Conservation (phyloP, 2,113 vertebrate species). For the Takifugu flavidus region DNA sequence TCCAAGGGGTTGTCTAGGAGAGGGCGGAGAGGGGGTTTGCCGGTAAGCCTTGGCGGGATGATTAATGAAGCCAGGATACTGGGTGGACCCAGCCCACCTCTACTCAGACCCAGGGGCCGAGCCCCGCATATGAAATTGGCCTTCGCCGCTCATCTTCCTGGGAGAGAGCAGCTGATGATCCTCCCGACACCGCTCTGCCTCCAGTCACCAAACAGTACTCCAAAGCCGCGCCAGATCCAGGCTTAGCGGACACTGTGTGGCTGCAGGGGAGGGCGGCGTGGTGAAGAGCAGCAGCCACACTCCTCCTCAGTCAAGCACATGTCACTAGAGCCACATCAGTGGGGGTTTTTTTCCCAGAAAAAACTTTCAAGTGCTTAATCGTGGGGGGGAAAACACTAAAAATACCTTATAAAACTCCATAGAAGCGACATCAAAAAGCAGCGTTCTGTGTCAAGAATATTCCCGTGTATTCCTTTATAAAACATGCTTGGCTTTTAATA, state of each 20-base stretch:
- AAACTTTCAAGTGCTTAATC: conserved; percentile 2
- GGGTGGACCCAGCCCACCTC: conserved; percentile 95
- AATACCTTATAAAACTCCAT: neutral
- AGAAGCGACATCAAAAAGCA: neutral
- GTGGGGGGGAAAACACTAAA: too few relatives aligned
- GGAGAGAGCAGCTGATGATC: conserved; percentile 65
- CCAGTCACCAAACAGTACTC: conserved; percentile 62
- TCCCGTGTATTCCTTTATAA: conserved; percentile 27
- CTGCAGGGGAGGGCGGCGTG: conserved; percentile 28
- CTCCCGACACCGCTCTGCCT: conserved; percentile 47
- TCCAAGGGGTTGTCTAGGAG: conserved; percentile 99
- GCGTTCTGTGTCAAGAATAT: neutral
- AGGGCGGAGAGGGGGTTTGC: conserved; percentile 95
- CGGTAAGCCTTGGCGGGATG: conserved; percentile 94
- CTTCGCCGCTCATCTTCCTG: conserved; percentile 73
- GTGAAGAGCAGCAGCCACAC: conserved; percentile 34
- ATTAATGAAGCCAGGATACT: conserved; percentile 99
- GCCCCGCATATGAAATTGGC: conserved; percentile 89
- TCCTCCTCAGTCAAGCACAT: conserved; percentile 40
- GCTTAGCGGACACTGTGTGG: conserved; percentile 54
- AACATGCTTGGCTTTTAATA: conserved; percentile 36
- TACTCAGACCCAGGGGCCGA: conserved; percentile 93
- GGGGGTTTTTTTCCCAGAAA: neutral
- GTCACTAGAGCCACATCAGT: conserved; percentile 17
- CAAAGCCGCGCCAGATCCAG: conserved; percentile 63